A percentile compares a stretch with the other conserved stretches of the same genome.
Conservation (phyloP, 2,113 vertebrate genomes). For the Brienomyrus brachyistius region DNA sequence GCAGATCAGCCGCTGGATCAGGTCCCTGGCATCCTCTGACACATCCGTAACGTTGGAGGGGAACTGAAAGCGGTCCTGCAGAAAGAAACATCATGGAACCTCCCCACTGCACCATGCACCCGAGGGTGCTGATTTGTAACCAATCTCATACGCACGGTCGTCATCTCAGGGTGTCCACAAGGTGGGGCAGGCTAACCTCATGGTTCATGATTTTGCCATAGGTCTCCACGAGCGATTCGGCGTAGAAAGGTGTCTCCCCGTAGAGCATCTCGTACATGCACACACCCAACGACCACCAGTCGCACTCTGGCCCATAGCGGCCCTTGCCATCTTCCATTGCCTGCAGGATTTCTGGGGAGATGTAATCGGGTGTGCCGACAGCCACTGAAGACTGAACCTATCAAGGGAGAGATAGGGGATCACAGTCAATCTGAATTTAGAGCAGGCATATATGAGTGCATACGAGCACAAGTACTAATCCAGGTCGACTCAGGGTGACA, state of each 20-base stretch:
- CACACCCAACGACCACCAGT: constrained; percentile 97
- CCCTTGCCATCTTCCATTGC: constrained; percentile 97
- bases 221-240: constrained; percentile 89
- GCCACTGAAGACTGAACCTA: constrained; percentile 95
- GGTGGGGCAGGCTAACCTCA: constrained; percentile 60
- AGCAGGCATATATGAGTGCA: no score
- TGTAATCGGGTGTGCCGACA: constrained; percentile 94
- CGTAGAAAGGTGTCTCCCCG: constrained; percentile 91
- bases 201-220: constrained; percentile 99
- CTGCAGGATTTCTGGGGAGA: constrained; percentile 95
- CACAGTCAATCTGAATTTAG: background rate
- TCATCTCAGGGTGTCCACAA: background rate
- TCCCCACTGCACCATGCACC: background rate
- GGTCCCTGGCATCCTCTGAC: constrained; percentile 87
- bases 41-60: constrained; percentile 82
- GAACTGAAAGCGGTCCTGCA: constrained; percentile 92
- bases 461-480: background rate
- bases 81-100: background rate
- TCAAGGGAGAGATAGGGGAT: background rate
- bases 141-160: background rate
- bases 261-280: constrained; percentile 98
- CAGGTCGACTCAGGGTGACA: background rate
- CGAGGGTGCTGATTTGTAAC: background rate
- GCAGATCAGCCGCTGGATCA: constrained; percentile 91
- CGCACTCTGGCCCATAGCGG: constrained; percentile 87